phyloP scores from a whole-genome alignment of 2,113 vertebrate genomes.

The Heliornis fulica region DNA sequence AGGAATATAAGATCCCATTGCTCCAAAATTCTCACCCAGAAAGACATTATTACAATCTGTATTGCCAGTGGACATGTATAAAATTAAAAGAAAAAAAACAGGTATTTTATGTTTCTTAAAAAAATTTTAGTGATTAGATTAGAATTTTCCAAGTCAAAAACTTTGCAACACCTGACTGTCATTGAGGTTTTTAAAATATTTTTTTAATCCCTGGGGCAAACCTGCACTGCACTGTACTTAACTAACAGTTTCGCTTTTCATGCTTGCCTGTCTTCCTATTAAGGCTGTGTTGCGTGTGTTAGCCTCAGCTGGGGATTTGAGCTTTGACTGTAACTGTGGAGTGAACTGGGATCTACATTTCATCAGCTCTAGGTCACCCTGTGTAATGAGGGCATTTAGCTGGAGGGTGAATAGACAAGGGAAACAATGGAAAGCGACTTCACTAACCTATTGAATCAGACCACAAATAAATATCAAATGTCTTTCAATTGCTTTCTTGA shows the following conservation, averaged over 20 bases:
- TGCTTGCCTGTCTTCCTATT: not conserved
- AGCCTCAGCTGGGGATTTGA: not conserved
- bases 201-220: not conserved
- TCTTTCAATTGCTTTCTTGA: not conserved
- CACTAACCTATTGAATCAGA: not conserved
- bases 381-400: constrained; percentile 35
- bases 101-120: not conserved
- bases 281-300: not conserved
- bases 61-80: not conserved
- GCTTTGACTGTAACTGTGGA: not conserved
- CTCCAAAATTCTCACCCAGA: not conserved
- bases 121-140: not conserved
- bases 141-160: not conserved
- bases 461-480: not conserved
- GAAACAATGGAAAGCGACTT: not conserved
- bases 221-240: not conserved
- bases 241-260: not conserved
- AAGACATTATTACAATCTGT: not conserved
- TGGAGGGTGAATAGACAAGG: not conserved
- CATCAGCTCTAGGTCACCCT: constrained; percentile 12
- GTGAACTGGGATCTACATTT: constrained; percentile 22
- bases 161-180: not conserved
- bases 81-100: not conserved
- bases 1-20: not conserved
- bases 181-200: not conserved